Conservation (phyloP, 2,888 invertebrate genomes). For the Apamea anceps region DNA sequence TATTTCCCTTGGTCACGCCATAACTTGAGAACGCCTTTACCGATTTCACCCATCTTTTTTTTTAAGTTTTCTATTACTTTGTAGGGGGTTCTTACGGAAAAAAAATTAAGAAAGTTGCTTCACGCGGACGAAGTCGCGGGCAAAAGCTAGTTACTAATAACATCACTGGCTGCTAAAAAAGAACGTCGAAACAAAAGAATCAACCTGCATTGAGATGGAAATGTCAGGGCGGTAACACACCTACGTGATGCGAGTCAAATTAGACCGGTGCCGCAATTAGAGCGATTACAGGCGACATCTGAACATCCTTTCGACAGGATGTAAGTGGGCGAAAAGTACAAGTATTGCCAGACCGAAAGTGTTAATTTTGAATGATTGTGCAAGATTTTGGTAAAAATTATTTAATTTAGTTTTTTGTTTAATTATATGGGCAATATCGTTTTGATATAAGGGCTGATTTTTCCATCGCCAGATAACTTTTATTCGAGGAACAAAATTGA, state of each 20-base stretch:
- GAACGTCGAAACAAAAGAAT: conserved; percentile 75
- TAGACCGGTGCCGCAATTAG: conserved; percentile 82
- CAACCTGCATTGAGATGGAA: conserved; percentile 78
- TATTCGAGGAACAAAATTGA: no score
- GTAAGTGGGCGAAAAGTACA: conserved; percentile 55
- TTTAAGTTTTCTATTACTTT: no score
- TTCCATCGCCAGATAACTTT: no score
- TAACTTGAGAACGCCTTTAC: no score
- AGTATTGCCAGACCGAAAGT: conserved; percentile 44
- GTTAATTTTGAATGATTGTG: neutral
- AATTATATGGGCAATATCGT: neutral
- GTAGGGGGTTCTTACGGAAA: no score
- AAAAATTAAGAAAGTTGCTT: no score
- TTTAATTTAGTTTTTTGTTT: neutral
- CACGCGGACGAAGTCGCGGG: no score
- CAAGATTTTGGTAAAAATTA: neutral
- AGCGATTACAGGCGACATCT: conserved; percentile 63
- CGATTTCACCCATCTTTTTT: no score
- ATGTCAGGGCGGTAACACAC: conserved; percentile 74
- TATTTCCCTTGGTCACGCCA: no score
- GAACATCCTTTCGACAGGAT: conserved; percentile 65
- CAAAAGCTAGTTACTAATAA: conserved; percentile 13
- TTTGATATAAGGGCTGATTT: neutral
- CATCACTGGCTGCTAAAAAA: conserved; percentile 14
- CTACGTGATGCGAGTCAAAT: conserved; percentile 81